Percentiles rank a stretch among this genome's conserved stretches.
Conservation (phyloP, 2,797 vertebrate species). For the Denticeps clupeoides region DNA sequence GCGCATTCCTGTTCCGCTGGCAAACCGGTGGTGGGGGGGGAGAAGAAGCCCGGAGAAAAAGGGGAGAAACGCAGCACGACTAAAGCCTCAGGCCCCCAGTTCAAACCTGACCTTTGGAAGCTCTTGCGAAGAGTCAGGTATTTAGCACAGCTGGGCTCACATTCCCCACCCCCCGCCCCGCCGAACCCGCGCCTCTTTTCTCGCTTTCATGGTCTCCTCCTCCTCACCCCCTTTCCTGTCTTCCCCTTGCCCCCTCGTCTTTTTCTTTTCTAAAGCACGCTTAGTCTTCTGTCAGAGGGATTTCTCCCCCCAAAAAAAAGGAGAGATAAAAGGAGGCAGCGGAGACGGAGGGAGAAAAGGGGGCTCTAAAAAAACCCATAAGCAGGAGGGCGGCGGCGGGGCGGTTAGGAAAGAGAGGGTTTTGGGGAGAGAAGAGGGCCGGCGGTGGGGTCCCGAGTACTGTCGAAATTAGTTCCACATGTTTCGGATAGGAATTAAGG, state of each 20-base stretch:
- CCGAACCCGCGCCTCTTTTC: too few species aligned
- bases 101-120: slow-evolving; percentile 58
- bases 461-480: slow-evolving; percentile 77
- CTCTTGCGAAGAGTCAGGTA: slow-evolving; percentile 65
- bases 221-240: slow-evolving; percentile 35
- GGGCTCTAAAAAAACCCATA: neutral
- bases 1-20: slow-evolving; percentile 57
- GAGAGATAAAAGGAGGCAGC: slow-evolving; percentile 38
- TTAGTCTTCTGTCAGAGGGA: slow-evolving; percentile 54
- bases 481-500: slow-evolving; percentile 71
- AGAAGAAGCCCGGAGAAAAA: neutral
- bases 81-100: slow-evolving; percentile 62
- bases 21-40: slow-evolving; percentile 36
- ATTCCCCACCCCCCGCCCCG: slow-evolving; percentile 34
- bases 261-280: slow-evolving; percentile 51
- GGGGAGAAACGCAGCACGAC: slow-evolving; percentile 57
- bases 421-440: slow-evolving; percentile 42
- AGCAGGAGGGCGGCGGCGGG: neutral
- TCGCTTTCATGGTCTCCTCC: slow-evolving; percentile 46
- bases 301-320: slow-evolving; percentile 49
- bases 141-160: slow-evolving; percentile 63
- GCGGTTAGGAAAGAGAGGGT: slow-evolving; percentile 16
- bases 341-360: slow-evolving; percentile 14
- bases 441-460: slow-evolving; percentile 35
- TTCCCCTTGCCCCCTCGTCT: slow-evolving; percentile 38